Base-by-base conservation (phyloP, 1,140 invertebrate species). In the Pygmarrhopalites habei region DNA sequence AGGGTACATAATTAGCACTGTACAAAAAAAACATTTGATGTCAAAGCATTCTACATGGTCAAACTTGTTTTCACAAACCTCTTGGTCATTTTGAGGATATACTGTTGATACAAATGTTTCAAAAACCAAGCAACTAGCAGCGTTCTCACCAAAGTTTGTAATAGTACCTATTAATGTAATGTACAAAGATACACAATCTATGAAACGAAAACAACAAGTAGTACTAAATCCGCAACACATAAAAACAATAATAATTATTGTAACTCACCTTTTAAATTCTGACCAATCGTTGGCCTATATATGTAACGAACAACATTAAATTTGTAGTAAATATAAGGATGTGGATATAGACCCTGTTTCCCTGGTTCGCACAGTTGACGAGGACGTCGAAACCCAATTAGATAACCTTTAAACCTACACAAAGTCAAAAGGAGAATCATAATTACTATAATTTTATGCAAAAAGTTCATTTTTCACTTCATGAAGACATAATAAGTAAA, bases 21-120 rank as follows among this genome's bases (percentile, higher is more conserved):
- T n/a, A n/a, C n/a, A n/a, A n/a, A n/a, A n/a, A n/a, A n/a, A n/a
- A n/a, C n/a, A n/a, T n/a, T n/a, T n/a, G n/a, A n/a, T n/a, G n/a
- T 29, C 35, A 23, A 28, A 30, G 21, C 17, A 35, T n/a, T n/a
- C n/a, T n/a, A n/a, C n/a, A n/a, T n/a, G n/a, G n/a, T n/a, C n/a
- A n/a, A n/a, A n/a, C n/a, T 35, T 7, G 15, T 35, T 35, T 52
- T 10, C 23, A 51, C 25, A 32, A 61, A 69, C 67, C 30, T 69
- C 64, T 17, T 19, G 0, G 1, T 55, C 14, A 46, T 44, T 32
- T 2, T 21, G 30, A 19, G 67, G 43, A 52, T 49, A 51, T 17
- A 69, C 67, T 19, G 67, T 66, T 0, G 46, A 58, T 12, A 30
- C 58, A 44, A 69, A 69, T n/a, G 35, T 59, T 47, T 64, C 57